Percentiles rank a stretch among this genome's conserved stretches.
These are phyloP conservation scores for Xestobium rufovillosum DNA, from an alignment of 2,888 invertebrate genomes.

Conservation along the genomic window DNA sequence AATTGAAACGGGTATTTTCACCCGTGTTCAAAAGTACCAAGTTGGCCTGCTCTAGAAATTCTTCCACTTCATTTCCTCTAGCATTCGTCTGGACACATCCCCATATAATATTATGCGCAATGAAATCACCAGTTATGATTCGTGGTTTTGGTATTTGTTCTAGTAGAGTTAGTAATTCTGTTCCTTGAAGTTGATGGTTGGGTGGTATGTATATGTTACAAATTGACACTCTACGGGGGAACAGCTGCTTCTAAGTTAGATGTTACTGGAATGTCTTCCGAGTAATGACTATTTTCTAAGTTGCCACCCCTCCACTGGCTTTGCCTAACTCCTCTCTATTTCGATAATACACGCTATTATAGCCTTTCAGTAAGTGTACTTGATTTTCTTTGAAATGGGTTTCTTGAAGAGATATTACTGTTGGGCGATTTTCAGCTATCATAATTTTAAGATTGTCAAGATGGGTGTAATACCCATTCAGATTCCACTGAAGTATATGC, in stretches of 20 bases:
- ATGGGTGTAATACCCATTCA: slow-evolving; percentile 12
- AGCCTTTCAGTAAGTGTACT: neutral
- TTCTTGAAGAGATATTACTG: slow-evolving; percentile 9
- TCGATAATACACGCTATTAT: slow-evolving; percentile 3
- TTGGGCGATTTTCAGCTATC: slow-evolving; percentile 5
- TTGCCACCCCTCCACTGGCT: slow-evolving; percentile 13
- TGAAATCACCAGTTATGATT: slow-evolving; percentile 14
- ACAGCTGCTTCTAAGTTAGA: slow-evolving; percentile 12
- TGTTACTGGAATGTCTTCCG: slow-evolving; percentile 8
- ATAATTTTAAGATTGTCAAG: slow-evolving; percentile 11
- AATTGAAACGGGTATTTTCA: slow-evolving; percentile 8
- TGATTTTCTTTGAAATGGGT: slow-evolving; percentile 7
- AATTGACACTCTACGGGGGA: slow-evolving; percentile 8
- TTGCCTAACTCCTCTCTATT: neutral
- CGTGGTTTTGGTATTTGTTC: slow-evolving; percentile 15
- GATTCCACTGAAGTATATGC: slow-evolving; percentile 13
- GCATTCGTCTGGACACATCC: slow-evolving; percentile 7
- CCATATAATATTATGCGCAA: slow-evolving; percentile 12
- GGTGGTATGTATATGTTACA: slow-evolving; percentile 12
- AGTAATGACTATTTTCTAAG: slow-evolving; percentile 7
- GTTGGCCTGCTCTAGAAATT: neutral
- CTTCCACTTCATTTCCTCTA: slow-evolving; percentile 10
- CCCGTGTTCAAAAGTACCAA: slow-evolving; percentile 9
- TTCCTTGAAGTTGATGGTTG: too few species aligned
- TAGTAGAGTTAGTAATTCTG: slow-evolving; percentile 8